Evolutionary conservation across 2,888 invertebrate species (phyloP), one percentile per base, ranked within the genome.

Genomic region (Noctua fimbriata): DNA sequence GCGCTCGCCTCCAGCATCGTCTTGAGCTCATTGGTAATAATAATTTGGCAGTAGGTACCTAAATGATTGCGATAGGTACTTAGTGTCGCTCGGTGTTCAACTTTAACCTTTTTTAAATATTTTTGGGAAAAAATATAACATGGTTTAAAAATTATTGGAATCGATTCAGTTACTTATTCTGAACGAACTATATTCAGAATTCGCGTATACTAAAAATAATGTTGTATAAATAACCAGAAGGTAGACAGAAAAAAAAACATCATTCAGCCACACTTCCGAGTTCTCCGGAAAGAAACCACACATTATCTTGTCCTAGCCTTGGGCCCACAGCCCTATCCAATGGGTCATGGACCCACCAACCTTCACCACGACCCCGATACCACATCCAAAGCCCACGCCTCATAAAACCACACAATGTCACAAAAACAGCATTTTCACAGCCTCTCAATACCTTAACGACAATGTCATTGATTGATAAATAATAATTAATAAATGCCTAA

Each of bases 401-500:
- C 47, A 71, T 18, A 85, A 73, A 76, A 80, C 67, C 76, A 18
- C 41, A 72, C 71, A 66, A 73, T 69, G 16, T 76, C 21, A 85
- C 73, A 86, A 89, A 87, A 89, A 87, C 69, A 1, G 12, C 1
- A 81, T 84, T 79, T 84, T 85, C 89, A 81, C 86, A 89, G 87
- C 80, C 82, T 82, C 75, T 71, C 82, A 82, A 82, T 84, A 83
- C 80, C 78, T 76, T 75, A 83, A 75, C 81, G 21, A 87, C 86
- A 89, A 84, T 90, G 88, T 90, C 88, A 89, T 67, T 83, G 84
- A 84, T 88, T 86, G 81, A 87, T 89, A 86, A 89, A 87, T 81
- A 83, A 83, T 83, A 63, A 83, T 86, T 86, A 83, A 93, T 93
- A 86, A 92, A 93, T 92, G 92, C 89, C 88, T 93, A 92, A 92